A percentile compares a stretch with the other conserved stretches of the same genome.
These are phyloP conservation scores for Galleria mellonella DNA, from an alignment of 1,140 invertebrate species.

Conservation along the genomic window DNA sequence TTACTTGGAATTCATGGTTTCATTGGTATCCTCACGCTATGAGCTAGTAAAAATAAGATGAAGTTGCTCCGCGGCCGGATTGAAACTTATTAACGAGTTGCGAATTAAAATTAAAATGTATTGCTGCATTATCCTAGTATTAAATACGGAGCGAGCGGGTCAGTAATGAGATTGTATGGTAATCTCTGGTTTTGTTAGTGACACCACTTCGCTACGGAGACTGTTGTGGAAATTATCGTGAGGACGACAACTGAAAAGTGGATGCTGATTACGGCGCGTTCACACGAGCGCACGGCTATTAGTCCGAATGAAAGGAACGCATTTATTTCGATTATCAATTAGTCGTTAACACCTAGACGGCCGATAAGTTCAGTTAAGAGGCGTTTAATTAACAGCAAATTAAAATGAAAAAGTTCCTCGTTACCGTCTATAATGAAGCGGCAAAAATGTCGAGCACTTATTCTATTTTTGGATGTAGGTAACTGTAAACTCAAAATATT, in stretches of 20 bases:
- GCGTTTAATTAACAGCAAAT: slow-evolving; percentile 58
- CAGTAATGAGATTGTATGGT: slow-evolving; percentile 36
- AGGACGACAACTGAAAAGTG: slow-evolving; percentile 60
- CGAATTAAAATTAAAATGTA: slow-evolving; percentile 37
- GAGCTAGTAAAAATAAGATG: slow-evolving; percentile 1
- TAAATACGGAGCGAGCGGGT: slow-evolving; percentile 21
- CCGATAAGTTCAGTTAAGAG: slow-evolving; percentile 45
- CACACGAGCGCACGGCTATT: slow-evolving; percentile 48
- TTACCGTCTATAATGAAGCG: slow-evolving; percentile 39
- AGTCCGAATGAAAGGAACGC: slow-evolving; percentile 38
- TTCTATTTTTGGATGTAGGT: slow-evolving; percentile 17
- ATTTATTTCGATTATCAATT: slow-evolving; percentile 69
- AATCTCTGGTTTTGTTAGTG: slow-evolving; percentile 41
- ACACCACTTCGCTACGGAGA: slow-evolving; percentile 8
- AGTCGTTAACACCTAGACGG: slow-evolving; percentile 57
- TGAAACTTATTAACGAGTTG: slow-evolving; percentile 21
- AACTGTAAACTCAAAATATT: too few relatives aligned
- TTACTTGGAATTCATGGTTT: too few relatives aligned
- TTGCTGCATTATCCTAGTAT: slow-evolving; percentile 26
- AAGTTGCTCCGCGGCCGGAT: slow-evolving; percentile 1
- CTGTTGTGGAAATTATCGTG: slow-evolving; percentile 36
- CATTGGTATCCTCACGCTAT: too few relatives aligned
- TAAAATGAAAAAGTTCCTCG: slow-evolving; percentile 55
- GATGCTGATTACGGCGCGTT: slow-evolving; percentile 49
- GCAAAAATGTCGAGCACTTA: slow-evolving; percentile 28